Percentiles rank a stretch among this genome's conserved stretches.
Evolutionary conservation across 2,888 invertebrate species (phyloP).

Genomic region (Miltochrista miniata): DNA sequence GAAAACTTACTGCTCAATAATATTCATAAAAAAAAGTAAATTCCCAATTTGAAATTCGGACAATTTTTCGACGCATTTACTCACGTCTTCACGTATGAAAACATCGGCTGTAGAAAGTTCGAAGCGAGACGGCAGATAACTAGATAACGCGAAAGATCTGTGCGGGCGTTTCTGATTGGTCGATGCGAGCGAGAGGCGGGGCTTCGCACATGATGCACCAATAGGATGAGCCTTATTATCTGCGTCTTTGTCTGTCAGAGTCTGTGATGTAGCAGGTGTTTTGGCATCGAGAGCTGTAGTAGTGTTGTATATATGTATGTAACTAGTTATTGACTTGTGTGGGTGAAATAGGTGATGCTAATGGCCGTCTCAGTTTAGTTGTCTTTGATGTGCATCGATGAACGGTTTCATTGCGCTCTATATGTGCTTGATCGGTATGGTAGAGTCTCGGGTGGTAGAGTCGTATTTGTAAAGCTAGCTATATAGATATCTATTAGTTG

Average conservation of each 20-base stretch:
- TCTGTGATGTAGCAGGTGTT: slow-evolving; percentile 65
- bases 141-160: slow-evolving; percentile 84
- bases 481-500: too few relatives aligned
- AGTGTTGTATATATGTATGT: slow-evolving; percentile 24
- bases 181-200: slow-evolving; percentile 68
- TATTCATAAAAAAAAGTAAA: neutral
- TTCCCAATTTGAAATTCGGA: slow-evolving; percentile 10
- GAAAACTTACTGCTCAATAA: too few relatives aligned
- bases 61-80: slow-evolving; percentile 37
- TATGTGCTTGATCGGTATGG: too few relatives aligned
- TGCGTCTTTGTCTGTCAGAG: slow-evolving; percentile 84
- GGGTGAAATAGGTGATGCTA: slow-evolving; percentile 11
- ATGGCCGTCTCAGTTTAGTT: slow-evolving; percentile 11
- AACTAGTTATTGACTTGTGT: slow-evolving; percentile 11
- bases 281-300: slow-evolving; percentile 34
- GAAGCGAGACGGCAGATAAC: slow-evolving; percentile 82
- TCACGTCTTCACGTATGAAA: slow-evolving; percentile 55
- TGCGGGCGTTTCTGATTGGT: slow-evolving; percentile 72
- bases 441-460: slow-evolving; percentile 8
- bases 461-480: neutral
- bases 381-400: slow-evolving; percentile 14
- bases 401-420: slow-evolving; percentile 9
- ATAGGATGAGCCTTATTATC: slow-evolving; percentile 82
- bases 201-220: slow-evolving; percentile 82
- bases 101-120: slow-evolving; percentile 59